Percentiles rank a stretch among this genome's conserved stretches.
Evolutionary conservation across 2,888 invertebrate genomes (phyloP).

Genomic region (Electrophaes corylata): DNA sequence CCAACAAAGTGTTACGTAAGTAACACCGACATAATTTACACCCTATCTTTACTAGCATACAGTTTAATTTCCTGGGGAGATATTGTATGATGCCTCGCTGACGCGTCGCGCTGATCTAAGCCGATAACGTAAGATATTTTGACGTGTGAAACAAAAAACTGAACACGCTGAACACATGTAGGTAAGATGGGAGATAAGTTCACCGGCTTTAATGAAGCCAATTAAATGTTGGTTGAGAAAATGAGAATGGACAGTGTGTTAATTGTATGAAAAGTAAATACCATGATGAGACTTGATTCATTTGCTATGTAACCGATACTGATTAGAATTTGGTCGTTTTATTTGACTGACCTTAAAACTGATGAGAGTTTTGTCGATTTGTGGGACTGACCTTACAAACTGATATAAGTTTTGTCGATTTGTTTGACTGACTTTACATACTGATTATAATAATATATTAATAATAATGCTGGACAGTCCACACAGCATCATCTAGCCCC

Average conservation of each 20-base stretch:
- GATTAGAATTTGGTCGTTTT: background rate
- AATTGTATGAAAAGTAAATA: constrained; percentile 29
- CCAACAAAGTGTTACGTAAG: constrained; percentile 55
- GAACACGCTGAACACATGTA: constrained; percentile 47
- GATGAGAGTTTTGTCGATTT: constrained; percentile 12
- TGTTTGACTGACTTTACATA: too few relatives aligned
- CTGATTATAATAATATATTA: too few relatives aligned
- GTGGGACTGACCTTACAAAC: too few relatives aligned
- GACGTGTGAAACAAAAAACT: constrained; percentile 65
- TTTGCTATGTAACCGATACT: constrained; percentile 13
- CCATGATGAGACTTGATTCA: constrained; percentile 17
- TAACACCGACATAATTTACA: constrained; percentile 13
- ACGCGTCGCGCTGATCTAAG: constrained; percentile 61
- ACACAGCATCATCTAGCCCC: too few relatives aligned
- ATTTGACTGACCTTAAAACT: too few relatives aligned
- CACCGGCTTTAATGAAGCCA: constrained; percentile 44
- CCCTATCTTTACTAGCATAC: constrained; percentile 3
- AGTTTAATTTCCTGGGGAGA: constrained; percentile 29
- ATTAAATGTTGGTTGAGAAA: constrained; percentile 41
- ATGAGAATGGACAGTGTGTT: constrained; percentile 40
- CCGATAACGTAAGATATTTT: constrained; percentile 68
- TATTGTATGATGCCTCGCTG: constrained; percentile 39
- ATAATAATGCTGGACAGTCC: too few relatives aligned
- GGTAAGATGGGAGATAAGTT: constrained; percentile 50
- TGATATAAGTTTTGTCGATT: too few relatives aligned